Evolutionary conservation across 2,797 vertebrate species (phyloP).

Genomic region (Neopelma chrysocephalum): DNA sequence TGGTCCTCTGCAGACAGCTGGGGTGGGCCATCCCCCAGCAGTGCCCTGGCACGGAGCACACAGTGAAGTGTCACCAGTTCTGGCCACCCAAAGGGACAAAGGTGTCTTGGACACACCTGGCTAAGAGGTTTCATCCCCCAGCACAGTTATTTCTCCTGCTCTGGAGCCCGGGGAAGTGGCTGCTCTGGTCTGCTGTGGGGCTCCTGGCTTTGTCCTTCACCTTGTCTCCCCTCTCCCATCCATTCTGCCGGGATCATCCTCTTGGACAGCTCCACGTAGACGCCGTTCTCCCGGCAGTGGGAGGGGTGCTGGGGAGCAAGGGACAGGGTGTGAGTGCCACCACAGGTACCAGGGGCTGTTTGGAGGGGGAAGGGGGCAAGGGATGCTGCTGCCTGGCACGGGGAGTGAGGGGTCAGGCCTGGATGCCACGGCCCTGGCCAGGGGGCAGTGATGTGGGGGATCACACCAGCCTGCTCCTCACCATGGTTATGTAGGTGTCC

Average conservation of each 20-base stretch:
- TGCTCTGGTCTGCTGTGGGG: not conserved
- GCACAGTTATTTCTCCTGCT: not conserved
- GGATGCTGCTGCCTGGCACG: not conserved
- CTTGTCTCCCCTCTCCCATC: not conserved
- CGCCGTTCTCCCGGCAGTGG: not conserved
- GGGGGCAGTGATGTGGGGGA: not conserved
- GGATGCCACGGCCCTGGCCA: rapidly evolving
- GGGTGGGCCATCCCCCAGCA: not conserved
- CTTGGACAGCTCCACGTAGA: conserved; percentile 50
- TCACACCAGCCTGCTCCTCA: conserved; percentile 27
- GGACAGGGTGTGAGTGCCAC: not conserved
- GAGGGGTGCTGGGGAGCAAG: conserved; percentile 14
- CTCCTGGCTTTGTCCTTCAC: not conserved
- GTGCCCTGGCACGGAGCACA: not conserved
- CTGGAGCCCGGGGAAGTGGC: not conserved
- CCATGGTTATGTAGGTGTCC: conserved; percentile 75
- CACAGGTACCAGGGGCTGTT: rapidly evolving
- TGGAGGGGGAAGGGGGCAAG: not conserved
- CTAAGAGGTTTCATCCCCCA: not conserved
- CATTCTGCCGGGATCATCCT: conserved; percentile 30
- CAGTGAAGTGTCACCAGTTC: rapidly evolving
- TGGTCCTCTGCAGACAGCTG: not conserved
- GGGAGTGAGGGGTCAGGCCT: not conserved
- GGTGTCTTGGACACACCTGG: not conserved
- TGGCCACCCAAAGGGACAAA: not conserved